Evolutionary conservation across 2,797 vertebrate species (phyloP).

Genomic region (Rhabdomys pumilio): DNA sequence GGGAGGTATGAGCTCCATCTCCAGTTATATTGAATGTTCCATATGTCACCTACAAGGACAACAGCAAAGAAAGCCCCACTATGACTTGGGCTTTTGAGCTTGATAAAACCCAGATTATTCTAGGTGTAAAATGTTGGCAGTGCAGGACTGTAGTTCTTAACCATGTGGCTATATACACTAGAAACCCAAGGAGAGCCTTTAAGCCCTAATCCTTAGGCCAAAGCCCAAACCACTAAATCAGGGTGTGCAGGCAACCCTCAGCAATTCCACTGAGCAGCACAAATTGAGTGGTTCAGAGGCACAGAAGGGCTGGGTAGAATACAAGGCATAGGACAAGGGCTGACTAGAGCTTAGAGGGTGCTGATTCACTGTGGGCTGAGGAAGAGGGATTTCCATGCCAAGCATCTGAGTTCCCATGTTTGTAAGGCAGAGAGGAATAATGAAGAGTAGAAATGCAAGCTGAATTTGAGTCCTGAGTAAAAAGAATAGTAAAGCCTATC

Average conservation of each 20-base stretch:
- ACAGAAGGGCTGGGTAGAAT: neutral
- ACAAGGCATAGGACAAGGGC: neutral
- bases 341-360: rapidly evolving
- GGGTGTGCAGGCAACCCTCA: neutral
- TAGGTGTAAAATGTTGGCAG: neutral
- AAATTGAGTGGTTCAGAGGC: neutral
- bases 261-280: neutral
- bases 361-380: neutral
- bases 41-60: neutral
- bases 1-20: neutral
- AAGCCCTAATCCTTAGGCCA: neutral
- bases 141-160: neutral
- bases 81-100: neutral
- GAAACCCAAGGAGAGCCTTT: neutral
- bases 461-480: neutral
- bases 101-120: neutral
- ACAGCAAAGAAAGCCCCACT: neutral
- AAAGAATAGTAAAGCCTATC: neutral
- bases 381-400: neutral
- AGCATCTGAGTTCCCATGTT: neutral
- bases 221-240: neutral
- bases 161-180: neutral
- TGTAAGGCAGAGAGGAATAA: too few species aligned
- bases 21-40: neutral
- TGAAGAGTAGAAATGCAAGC: neutral